Base-by-base conservation (phyloP, 2,888 invertebrate genomes). In the Pyrochroa serraticornis region DNA sequence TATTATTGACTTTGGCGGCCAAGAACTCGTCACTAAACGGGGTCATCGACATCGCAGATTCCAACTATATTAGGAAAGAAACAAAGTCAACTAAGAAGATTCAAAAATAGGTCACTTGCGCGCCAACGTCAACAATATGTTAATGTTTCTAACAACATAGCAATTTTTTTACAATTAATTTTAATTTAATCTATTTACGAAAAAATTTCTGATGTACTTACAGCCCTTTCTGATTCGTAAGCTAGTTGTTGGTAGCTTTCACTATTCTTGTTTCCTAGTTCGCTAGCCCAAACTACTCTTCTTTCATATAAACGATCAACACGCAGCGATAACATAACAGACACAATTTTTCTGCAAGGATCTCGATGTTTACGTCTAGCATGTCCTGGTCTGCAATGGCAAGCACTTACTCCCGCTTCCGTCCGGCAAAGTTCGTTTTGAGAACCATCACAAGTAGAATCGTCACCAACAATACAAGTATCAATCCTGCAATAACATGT, bases 401-500 rank as follows among this genome's bases (percentile, higher is more conserved):
- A 95, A 58, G 93, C 91, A 1, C 93, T 94, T 0, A 95, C 93
- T 1, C 93, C 87, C 77, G 83, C 90, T 78, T 93, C 93, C 0
- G 94, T 95, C 60, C 89, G 85, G 73, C 95, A 95, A 47, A 88
- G 88, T 75, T 95, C 95, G 71, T 93, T 91, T 74, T 94, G 92
- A 0, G 92, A 89, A 51, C 87, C 86, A 72, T 95, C 94, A 68
- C 95, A 95, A 0, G 95, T 95, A 0, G 92, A 89, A 68, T 93
- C 92, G 68, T 95, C 95, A 0, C 95, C 95, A 0, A 95, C 95
- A 12, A 95, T 95, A 71, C 95, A 95, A 0, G 95, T 95, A 75
- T 95, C 95, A 60, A 95, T 95, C 66, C 95, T 73, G 50, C 37
- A 75, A 72, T 38, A 22, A 22, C 2, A 22, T 22, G 5, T 2